A percentile compares a stretch with the other conserved stretches of the same genome.
phyloP scores from a whole-genome alignment of 2,113 vertebrate species.

The Morphnarchus princeps region DNA sequence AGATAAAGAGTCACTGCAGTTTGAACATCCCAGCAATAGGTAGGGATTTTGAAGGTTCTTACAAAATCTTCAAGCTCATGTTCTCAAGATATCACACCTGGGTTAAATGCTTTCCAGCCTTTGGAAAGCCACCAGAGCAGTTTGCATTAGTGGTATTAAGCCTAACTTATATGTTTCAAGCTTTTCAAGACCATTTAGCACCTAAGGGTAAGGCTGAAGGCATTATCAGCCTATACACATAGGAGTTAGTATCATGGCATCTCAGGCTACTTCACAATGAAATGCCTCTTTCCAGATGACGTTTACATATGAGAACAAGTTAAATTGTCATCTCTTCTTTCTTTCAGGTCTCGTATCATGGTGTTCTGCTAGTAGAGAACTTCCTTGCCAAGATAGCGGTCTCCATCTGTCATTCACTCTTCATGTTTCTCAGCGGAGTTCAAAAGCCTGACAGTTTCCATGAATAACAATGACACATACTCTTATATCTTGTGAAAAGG shows the following conservation, averaged over 20 bases:
- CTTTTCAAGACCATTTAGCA: not conserved
- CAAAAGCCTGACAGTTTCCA: constrained; percentile 65
- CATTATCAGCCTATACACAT: not conserved
- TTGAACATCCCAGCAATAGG: not conserved
- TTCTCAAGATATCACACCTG: not conserved
- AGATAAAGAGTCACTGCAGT: not conserved
- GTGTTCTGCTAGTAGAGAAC: constrained; percentile 39
- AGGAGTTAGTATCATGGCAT: not conserved
- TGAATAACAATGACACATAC: constrained; percentile 64
- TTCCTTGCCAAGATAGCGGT: constrained; percentile 34
- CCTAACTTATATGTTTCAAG: not conserved
- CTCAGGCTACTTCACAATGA: not conserved
- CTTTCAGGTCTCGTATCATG: constrained; percentile 24
- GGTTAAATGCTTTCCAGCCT: not conserved
- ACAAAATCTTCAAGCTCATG: not conserved
- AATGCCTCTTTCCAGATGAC: not conserved
- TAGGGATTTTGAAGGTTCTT: not conserved
- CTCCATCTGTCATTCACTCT: constrained; percentile 52
- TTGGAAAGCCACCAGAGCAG: not conserved
- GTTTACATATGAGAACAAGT: not conserved
- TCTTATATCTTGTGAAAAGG: not conserved
- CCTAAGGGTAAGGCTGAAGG: not conserved
- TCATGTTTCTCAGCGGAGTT: constrained; percentile 46
- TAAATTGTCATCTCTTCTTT: constrained; percentile 4
- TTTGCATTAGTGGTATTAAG: not conserved